A percentile compares a stretch with the other conserved stretches of the same genome.
phyloP scores from a whole-genome alignment of 1,140 invertebrate genomes.

The Diachasma alloeum region DNA sequence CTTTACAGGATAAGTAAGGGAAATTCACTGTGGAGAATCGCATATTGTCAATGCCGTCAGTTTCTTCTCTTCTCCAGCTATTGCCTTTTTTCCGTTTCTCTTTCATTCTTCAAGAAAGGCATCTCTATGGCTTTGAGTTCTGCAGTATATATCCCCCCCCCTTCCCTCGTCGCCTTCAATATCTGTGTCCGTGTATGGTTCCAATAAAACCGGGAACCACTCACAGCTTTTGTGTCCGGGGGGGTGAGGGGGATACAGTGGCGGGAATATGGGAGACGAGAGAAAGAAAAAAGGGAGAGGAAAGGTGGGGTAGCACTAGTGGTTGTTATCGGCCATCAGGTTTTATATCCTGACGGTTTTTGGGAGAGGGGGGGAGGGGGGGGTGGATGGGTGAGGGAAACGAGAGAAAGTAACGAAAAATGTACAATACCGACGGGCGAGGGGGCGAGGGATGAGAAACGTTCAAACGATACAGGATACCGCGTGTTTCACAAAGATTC shows the following conservation, averaged over 20 bases:
- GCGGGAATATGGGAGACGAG: slow-evolving; percentile 40
- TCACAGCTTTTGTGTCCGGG: slow-evolving; percentile 62
- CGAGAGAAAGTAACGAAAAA: slow-evolving; percentile 17
- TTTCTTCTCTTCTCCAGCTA: slow-evolving; percentile 34
- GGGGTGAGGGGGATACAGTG: slow-evolving; percentile 48
- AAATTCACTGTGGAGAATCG: slow-evolving; percentile 36
- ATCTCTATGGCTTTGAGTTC: slow-evolving; percentile 25
- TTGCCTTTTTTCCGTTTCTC: slow-evolving; percentile 19
- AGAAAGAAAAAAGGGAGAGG: slow-evolving; percentile 29
- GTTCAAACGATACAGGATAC: slow-evolving; percentile 60
- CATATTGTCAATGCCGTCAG: slow-evolving; percentile 55
- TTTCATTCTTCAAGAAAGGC: slow-evolving; percentile 21
- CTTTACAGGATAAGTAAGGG: background rate
- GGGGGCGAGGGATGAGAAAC: slow-evolving; percentile 16
- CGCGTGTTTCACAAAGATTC: slow-evolving; percentile 66
- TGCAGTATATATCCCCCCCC: slow-evolving; percentile 22
- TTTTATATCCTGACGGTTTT: slow-evolving; percentile 59
- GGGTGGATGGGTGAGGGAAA: slow-evolving; percentile 11
- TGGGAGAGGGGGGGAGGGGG: slow-evolving; percentile 17
- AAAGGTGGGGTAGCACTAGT: slow-evolving; percentile 50
- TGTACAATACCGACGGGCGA: slow-evolving; percentile 1
- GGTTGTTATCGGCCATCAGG: slow-evolving; percentile 67
- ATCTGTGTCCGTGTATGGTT: slow-evolving; percentile 60
- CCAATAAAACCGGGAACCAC: slow-evolving; percentile 65
- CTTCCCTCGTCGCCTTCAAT: slow-evolving; percentile 17